These are phyloP conservation scores for Eulacestoma nigropectus DNA, from an alignment of 2,113 vertebrate species.

Conservation along the genomic window DNA sequence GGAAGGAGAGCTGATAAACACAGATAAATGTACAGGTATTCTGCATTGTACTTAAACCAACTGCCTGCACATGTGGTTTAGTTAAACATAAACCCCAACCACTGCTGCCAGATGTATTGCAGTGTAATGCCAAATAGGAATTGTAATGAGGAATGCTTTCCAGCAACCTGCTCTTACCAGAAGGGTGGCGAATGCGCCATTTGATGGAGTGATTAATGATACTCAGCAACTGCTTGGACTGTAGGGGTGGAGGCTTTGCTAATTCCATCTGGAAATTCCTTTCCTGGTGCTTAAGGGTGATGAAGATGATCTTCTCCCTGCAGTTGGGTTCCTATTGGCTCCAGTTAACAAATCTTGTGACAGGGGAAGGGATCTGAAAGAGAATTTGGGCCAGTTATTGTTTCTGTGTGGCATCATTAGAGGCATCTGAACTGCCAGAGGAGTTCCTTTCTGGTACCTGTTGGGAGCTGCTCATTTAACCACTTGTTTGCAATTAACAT, in stretches of 20 bases:
- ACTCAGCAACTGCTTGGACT: background rate
- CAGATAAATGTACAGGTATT: background rate
- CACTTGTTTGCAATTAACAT: background rate
- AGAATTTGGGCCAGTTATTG: background rate
- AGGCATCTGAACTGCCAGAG: background rate
- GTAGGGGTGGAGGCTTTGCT: background rate
- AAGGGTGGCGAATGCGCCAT: background rate
- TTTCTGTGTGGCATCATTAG: background rate
- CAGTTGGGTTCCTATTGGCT: background rate
- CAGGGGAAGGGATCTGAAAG: background rate
- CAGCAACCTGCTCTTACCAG: background rate
- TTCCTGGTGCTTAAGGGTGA: background rate
- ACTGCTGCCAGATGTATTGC: background rate
- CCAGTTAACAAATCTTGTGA: background rate
- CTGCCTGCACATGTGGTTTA: background rate
- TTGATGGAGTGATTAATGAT: background rate
- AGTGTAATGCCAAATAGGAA: background rate
- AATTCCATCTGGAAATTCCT: constrained; percentile 1
- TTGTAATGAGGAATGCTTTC: background rate
- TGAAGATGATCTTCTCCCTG: background rate
- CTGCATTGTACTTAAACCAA: background rate
- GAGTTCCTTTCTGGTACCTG: background rate
- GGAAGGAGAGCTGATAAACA: background rate
- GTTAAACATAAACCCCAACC: background rate
- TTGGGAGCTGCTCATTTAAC: background rate